Percentiles rank a stretch among this genome's conserved stretches.
Conservation (phyloP, 2,113 vertebrate genomes). For the Misgurnus anguillicaudatus region DNA sequence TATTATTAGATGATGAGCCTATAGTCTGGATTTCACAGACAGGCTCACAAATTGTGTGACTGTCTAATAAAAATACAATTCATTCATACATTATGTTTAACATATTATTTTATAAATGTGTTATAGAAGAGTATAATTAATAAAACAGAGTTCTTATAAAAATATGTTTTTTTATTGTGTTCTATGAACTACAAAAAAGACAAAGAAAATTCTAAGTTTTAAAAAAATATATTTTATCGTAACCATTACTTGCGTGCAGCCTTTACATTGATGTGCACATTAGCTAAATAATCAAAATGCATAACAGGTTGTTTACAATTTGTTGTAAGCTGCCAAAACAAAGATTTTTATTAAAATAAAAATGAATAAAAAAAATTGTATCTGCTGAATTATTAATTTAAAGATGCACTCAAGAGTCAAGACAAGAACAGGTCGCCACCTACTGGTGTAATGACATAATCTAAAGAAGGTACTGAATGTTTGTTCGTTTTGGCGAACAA, state of each 20-base stretch:
- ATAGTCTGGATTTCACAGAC: not conserved
- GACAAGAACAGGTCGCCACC: no score
- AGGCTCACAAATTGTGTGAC: not conserved
- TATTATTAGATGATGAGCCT: no score
- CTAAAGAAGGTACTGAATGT: no score
- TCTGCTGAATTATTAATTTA: no score
- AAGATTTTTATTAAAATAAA: no score
- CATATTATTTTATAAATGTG: not conserved
- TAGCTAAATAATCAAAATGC: not conserved
- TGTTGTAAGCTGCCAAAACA: no score
- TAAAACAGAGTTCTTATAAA: slow-evolving; percentile 17
- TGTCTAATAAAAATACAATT: slow-evolving; percentile 8
- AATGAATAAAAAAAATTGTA: no score
- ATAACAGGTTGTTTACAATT: no score
- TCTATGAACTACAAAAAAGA: slow-evolving; percentile 33
- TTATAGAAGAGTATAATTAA: not conserved
- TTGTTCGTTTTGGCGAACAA: no score
- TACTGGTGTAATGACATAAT: no score
- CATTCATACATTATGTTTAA: slow-evolving; percentile 6
- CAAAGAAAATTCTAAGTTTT: slow-evolving; percentile 41
- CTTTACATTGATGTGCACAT: not conserved
- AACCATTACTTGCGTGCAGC: not conserved
- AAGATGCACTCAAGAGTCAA: no score
- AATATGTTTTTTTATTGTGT: not conserved
- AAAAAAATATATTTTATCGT: not conserved